Conservation (phyloP, 2,797 vertebrate genomes). For the Tiaroga cobitis region DNA sequence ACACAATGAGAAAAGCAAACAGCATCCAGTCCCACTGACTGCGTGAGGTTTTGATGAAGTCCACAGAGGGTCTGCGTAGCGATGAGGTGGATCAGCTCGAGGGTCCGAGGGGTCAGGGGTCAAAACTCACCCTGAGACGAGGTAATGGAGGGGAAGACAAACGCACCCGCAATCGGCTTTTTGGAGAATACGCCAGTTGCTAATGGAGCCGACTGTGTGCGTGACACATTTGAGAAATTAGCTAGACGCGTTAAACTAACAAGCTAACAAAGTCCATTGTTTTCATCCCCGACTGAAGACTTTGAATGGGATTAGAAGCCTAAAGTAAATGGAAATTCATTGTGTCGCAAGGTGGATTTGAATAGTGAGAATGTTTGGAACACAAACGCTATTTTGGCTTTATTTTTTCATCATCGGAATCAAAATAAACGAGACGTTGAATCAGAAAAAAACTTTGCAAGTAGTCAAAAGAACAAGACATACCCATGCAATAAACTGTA, state of each 20-base stretch:
- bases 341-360: conserved; percentile 21
- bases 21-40: conserved; percentile 15
- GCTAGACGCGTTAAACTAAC: conserved; percentile 38
- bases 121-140: conserved; percentile 6
- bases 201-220: conserved; percentile 8
- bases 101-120: conserved; percentile 22
- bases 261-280: conserved; percentile 37
- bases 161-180: not conserved
- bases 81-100: not conserved
- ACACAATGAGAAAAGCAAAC: conserved; percentile 56
- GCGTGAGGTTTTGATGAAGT: not conserved
- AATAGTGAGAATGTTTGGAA: conserved; percentile 19
- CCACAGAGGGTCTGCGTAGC: not conserved
- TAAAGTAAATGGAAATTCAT: conserved; percentile 20
- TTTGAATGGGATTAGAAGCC: conserved; percentile 22
- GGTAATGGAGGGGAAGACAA: conserved; percentile 15
- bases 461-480: not conserved
- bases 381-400: conserved; percentile 5
- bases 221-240: conserved; percentile 35
- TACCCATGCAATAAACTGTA: conserved; percentile 4
- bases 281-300: not conserved
- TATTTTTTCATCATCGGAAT: not conserved
- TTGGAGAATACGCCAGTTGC: not conserved
- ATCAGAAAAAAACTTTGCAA: not conserved
- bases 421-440: not conserved